A percentile compares a stretch with the other conserved stretches of the same genome.
These are phyloP conservation scores for Noctuana brunneofusca DNA, from an alignment of 2,888 invertebrate genomes.

Conservation along the genomic window DNA sequence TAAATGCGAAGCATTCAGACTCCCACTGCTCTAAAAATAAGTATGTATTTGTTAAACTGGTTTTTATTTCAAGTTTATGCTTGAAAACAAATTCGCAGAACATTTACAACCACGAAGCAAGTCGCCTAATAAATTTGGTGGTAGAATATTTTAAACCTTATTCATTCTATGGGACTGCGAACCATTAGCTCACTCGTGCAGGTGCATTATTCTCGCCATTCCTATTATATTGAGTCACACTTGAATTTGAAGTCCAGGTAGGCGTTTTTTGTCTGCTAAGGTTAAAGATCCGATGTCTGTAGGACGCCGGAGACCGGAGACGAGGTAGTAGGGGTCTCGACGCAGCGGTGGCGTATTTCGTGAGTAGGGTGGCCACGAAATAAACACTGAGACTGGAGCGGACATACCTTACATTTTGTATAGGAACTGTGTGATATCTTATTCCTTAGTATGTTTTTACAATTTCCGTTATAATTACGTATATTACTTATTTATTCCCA, in stretches of 20 bases:
- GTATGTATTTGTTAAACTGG: not conserved
- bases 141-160: slow-evolving; percentile 21
- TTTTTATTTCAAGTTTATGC: not conserved
- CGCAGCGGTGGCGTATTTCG: not conserved
- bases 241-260: slow-evolving; percentile 26
- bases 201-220: slow-evolving; percentile 32
- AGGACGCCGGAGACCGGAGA: slow-evolving; percentile 1
- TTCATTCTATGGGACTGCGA: slow-evolving; percentile 18
- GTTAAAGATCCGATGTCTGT: slow-evolving; percentile 14
- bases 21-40: not conserved
- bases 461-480: no score
- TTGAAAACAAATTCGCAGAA: slow-evolving; percentile 18
- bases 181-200: slow-evolving; percentile 15
- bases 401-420: no score
- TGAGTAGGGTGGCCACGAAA: slow-evolving; percentile 19
- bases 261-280: slow-evolving; percentile 29
- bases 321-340: not conserved
- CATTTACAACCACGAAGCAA: not conserved
- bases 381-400: no score
- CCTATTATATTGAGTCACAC: slow-evolving; percentile 34
- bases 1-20: not conserved
- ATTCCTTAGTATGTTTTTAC: no score
- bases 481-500: no score
- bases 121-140: slow-evolving; percentile 2
- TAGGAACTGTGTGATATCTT: no score